Percentiles rank a stretch among this genome's conserved stretches.
phyloP scores from a whole-genome alignment of 2,888 invertebrate species.

The Tigriopus californicus region DNA sequence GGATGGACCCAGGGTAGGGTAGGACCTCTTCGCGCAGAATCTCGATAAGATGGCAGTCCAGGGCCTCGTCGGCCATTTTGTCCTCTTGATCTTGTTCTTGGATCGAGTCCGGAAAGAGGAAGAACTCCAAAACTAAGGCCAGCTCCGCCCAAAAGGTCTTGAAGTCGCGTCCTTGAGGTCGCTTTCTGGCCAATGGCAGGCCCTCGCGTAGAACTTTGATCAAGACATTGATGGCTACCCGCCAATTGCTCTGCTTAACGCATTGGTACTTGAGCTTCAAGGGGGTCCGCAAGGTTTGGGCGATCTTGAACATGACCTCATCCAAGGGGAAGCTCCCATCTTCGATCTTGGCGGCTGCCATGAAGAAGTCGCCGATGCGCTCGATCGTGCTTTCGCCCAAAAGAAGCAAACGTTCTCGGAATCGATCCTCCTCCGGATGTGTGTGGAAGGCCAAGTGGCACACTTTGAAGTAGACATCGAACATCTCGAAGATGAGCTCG shows the following conservation, averaged over 20 bases:
- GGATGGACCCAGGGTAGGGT: constrained; percentile 55
- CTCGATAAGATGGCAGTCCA: constrained; percentile 63
- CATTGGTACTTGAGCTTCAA: constrained; percentile 60
- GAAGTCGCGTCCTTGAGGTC: constrained; percentile 47
- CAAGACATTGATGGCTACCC: constrained; percentile 53
- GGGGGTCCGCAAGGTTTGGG: constrained; percentile 48
- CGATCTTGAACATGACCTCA: background rate
- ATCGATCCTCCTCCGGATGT: too few species aligned
- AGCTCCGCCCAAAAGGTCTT: constrained; percentile 66
- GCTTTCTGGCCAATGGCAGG: constrained; percentile 50
- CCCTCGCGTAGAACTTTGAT: constrained; percentile 60
- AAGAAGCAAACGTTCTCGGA: too few species aligned
- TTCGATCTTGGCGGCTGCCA: background rate
- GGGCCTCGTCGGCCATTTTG: constrained; percentile 46
- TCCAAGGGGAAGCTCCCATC: background rate
- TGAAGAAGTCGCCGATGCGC: too few species aligned
- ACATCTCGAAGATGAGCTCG: background rate
- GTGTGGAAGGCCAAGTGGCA: too few species aligned
- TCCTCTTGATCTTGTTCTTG: constrained; percentile 22
- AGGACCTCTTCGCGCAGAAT: constrained; percentile 58
- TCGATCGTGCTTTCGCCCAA: too few species aligned
- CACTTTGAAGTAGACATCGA: too few species aligned
- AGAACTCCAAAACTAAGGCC: constrained; percentile 67
- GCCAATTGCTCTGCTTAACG: constrained; percentile 60
- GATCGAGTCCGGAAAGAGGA: constrained; percentile 55